Conservation (phyloP, 2,113 vertebrate species). For the Danio rerio region GRCz12tu NC_133183.1:7015001-7015500, state of each 20-base stretch:
- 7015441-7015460: too few species aligned
- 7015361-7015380: too few species aligned
- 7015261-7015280: constrained; percentile 15
- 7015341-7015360: too few species aligned
- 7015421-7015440: too few species aligned
- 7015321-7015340: too few species aligned
- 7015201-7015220: constrained; percentile 23
- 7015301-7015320: too few species aligned
- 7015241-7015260: constrained; percentile 8
- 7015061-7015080: neutral
- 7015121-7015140: neutral
- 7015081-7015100: constrained; percentile 31
- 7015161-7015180: constrained; percentile 5
- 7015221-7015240: constrained; percentile 31
- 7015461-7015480: too few species aligned
- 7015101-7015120: constrained; percentile 23
- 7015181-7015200: neutral
- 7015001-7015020: constrained; percentile 11
- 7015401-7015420: neutral
- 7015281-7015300: neutral
- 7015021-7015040: constrained; percentile 15
- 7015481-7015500: too few species aligned
- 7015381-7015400: neutral
- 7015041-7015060: neutral
- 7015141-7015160: neutral